Base-by-base conservation (phyloP, 2,888 invertebrate genomes). In the Diaperis boleti region DNA sequence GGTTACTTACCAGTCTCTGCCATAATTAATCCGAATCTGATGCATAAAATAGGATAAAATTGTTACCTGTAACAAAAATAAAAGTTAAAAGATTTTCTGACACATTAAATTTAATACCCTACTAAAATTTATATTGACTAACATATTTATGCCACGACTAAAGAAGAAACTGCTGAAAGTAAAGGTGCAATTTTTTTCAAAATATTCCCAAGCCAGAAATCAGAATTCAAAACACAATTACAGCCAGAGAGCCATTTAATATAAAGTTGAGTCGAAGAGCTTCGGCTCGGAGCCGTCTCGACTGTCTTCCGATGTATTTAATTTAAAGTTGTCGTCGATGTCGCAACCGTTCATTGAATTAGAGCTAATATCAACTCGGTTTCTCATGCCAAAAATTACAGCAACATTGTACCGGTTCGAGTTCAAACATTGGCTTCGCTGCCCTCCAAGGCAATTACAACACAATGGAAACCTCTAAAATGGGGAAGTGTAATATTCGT, bases 291-390 rank as follows among this genome's bases (percentile, higher is more conserved):
- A 22, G 42, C 42, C 42, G 42, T 7, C 13, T 14, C 18, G 6
- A 10, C 45, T 13, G 45, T 15, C 15, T 45, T 26, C n/a, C 15
- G 45, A 45, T 45, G 45, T 45, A 26, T 45, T 45, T 45, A 45
- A 45, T 45, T 45, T 45, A 45, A 45, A 45, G 45, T 45, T 45
- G 45, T 45, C 42, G 42, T 42, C 45, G 45, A 29, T 45, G 26
- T 45, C 31, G 31, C 29, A 20, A 7, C 33, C 33, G 31, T 11
- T 33, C 10, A 33, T 33, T 49, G 35, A 49, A 33, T 49, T 49
- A 33, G 14, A 29, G 45, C 14, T 45, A 45, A 45, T 26, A 22
- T 26, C 26, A 8, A 8, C 8, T 18, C 20, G 5, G 7, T 4
- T 15, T 5, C 37, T 10, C 4, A 11, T 6, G 47, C 47, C 33